These are phyloP conservation scores for Trachelus stipa DNA, from an alignment of 2,888 invertebrate genomes.

Conservation along the genomic window DNA sequence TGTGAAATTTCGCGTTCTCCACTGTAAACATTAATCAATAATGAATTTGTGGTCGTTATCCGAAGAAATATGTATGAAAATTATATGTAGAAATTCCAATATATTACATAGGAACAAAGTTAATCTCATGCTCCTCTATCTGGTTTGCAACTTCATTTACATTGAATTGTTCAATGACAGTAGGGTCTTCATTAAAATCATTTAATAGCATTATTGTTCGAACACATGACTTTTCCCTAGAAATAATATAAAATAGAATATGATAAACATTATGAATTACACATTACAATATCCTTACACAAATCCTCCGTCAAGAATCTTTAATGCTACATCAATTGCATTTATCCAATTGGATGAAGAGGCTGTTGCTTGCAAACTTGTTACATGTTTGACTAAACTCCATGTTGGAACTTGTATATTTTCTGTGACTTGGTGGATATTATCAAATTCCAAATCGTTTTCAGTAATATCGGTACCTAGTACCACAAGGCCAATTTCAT, in stretches of 20 bases:
- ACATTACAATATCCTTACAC: neutral
- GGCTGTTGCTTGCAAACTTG: conserved; percentile 2
- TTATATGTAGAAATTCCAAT: neutral
- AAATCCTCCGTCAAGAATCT: neutral
- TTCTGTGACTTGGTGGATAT: conserved; percentile 34
- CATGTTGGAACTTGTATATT: conserved; percentile 36
- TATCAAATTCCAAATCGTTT: conserved; percentile 30
- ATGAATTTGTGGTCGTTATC: neutral
- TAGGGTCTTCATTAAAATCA: neutral
- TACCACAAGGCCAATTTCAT: conserved; percentile 43
- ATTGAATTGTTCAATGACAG: neutral
- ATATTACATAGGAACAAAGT: neutral
- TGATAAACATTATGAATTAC: neutral
- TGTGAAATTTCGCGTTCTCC: neutral
- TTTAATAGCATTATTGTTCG: neutral
- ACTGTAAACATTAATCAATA: neutral
- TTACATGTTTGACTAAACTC: conserved; percentile 14
- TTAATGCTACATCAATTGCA: conserved; percentile 5
- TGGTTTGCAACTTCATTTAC: neutral
- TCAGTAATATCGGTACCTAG: conserved; percentile 38
- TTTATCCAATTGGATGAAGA: conserved; percentile 6
- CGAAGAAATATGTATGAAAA: neutral
- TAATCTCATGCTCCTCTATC: neutral
- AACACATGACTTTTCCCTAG: neutral
- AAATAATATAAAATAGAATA: neutral